These are phyloP conservation scores for Catajapyx aquilonaris DNA, from an alignment of 1,140 invertebrate species.

Conservation along the genomic window DNA sequence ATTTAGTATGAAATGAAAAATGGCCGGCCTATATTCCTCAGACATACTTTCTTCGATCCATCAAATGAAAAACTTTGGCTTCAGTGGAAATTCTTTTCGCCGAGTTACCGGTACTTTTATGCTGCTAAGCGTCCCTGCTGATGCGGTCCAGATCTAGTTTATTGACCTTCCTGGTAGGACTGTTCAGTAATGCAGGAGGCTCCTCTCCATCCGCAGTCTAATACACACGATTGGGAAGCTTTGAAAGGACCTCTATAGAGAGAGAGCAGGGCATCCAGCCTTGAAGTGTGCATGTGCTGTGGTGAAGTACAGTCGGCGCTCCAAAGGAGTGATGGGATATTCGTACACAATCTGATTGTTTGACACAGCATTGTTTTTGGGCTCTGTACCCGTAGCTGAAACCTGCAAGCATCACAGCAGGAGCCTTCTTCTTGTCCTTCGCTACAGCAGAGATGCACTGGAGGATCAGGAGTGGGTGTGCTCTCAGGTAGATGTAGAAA, in stretches of 20 bases:
- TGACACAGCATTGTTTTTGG: constrained; percentile 14
- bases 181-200: constrained; percentile 23
- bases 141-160: too few species aligned
- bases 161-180: constrained; percentile 21
- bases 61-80: too few species aligned
- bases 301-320: constrained; percentile 89
- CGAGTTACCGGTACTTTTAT: too few species aligned
- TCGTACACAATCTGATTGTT: constrained; percentile 41
- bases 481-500: constrained; percentile 92
- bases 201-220: constrained; percentile 30
- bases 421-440: constrained; percentile 36
- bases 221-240: constrained; percentile 67
- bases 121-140: too few species aligned
- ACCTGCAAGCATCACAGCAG: constrained; percentile 38
- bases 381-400: constrained; percentile 38
- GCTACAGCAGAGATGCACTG: constrained; percentile 43
- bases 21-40: too few species aligned
- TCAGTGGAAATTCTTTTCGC: too few species aligned
- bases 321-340: constrained; percentile 70
- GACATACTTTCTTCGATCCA: too few species aligned
- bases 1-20: too few species aligned
- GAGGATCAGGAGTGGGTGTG: constrained; percentile 81
- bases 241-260: constrained; percentile 90
- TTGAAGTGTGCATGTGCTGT: constrained; percentile 96
- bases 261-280: constrained; percentile 88